Conservation (phyloP, 2,113 vertebrate genomes). For the Himantopus leucocephalus region DNA sequence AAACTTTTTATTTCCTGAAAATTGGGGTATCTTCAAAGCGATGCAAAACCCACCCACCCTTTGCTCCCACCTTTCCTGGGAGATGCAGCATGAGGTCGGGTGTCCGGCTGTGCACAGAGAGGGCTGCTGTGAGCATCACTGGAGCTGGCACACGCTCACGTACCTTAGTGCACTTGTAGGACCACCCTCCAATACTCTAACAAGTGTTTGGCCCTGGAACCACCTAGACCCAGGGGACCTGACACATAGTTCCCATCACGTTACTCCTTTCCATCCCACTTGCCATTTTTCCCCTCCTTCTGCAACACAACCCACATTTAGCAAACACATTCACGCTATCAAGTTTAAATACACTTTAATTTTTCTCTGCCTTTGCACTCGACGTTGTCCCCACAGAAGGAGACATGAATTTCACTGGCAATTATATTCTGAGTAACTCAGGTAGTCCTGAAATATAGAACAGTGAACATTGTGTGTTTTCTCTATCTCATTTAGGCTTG, state of each 20-base stretch:
- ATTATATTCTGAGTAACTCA: not conserved
- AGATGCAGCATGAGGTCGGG: not conserved
- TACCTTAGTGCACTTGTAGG: not conserved
- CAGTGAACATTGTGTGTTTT: not conserved
- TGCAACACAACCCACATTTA: not conserved
- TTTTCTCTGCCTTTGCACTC: not conserved
- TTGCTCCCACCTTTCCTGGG: not conserved
- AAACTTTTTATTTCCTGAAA: not conserved
- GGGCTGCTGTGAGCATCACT: not conserved
- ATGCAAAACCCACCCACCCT: not conserved
- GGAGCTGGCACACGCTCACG: fast-evolving
- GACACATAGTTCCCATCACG: fast-evolving
- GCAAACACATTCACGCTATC: not conserved
- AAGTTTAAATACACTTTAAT: not conserved
- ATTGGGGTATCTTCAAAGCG: not conserved
- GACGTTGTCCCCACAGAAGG: not conserved
- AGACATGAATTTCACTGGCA: not conserved
- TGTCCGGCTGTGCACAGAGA: not conserved
- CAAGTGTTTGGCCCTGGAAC: not conserved
- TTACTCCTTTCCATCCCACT: not conserved
- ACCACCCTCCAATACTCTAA: not conserved
- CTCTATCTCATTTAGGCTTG: not conserved
- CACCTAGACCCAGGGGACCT: not conserved
- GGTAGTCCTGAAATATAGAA: not conserved
- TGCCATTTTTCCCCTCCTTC: not conserved